Evolutionary conservation across 2,113 vertebrate genomes (phyloP).

Genomic region (Tor tambroides): DNA sequence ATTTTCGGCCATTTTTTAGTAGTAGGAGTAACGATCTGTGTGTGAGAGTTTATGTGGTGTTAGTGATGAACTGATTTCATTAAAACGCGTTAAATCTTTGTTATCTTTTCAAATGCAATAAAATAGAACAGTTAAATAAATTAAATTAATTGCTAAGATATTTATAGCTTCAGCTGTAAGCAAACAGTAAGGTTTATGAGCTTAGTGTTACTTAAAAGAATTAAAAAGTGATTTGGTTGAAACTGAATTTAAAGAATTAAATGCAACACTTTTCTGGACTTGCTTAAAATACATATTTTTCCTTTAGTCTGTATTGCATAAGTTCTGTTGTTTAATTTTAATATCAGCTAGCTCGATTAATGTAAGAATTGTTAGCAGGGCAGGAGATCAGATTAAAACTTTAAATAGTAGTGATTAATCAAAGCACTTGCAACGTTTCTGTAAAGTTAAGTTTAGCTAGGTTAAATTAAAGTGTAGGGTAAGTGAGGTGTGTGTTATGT

Average conservation of each 20-base stretch:
- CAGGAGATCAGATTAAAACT: conserved; percentile 7
- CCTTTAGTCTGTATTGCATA: background rate
- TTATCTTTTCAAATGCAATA: background rate
- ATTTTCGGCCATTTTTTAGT: background rate
- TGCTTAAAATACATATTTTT: background rate
- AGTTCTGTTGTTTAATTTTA: background rate
- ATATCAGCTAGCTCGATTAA: background rate
- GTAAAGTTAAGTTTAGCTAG: background rate
- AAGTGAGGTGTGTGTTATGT: background rate
- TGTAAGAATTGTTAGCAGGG: conserved; percentile 11
- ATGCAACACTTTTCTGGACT: background rate
- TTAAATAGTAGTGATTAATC: background rate
- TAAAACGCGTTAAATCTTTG: background rate
- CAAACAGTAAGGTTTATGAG: background rate
- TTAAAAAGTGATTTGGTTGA: background rate
- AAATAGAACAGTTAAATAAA: background rate
- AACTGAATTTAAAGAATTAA: background rate
- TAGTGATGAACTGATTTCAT: background rate
- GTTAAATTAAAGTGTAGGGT: background rate
- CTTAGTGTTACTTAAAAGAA: background rate
- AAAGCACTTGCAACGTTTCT: background rate
- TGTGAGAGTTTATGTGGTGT: background rate
- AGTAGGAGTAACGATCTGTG: background rate
- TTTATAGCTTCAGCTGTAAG: background rate
- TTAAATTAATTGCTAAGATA: background rate